Conservation (phyloP, 2,888 invertebrate species). For the Limnephilus auricula region DNA sequence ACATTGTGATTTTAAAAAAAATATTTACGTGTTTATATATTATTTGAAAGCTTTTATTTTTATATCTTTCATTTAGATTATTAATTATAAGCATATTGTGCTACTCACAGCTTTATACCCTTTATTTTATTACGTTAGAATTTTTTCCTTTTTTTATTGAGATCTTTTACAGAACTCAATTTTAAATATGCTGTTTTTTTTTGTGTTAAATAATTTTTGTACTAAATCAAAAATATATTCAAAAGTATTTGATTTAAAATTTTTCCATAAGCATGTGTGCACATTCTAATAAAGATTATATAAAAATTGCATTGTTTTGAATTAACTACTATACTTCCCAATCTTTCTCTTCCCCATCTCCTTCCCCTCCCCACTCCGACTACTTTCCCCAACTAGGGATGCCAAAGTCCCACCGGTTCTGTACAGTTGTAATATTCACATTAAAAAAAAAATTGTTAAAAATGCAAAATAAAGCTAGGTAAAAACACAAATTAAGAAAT, state of each 20-base stretch:
- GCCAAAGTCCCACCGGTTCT: no score
- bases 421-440: no score
- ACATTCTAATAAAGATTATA: neutral
- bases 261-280: neutral
- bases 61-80: neutral
- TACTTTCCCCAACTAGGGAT: no score
- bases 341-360: no score
- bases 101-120: neutral
- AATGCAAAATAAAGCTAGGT: neutral
- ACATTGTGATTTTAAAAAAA: neutral
- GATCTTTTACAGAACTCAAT: neutral
- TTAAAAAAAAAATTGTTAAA: neutral
- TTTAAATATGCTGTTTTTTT: neutral
- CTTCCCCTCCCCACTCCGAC: no score
- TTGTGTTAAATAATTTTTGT: neutral
- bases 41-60: neutral
- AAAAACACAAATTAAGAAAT: constrained; percentile 10
- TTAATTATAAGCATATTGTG: neutral
- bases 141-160: neutral
- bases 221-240: neutral
- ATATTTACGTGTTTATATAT: neutral
- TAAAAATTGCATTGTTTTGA: neutral
- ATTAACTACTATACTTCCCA: neutral
- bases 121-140: neutral
- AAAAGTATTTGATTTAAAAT: neutral